Base-by-base conservation (phyloP, 2,888 invertebrate genomes). In the Cylloceria caligata region DNA sequence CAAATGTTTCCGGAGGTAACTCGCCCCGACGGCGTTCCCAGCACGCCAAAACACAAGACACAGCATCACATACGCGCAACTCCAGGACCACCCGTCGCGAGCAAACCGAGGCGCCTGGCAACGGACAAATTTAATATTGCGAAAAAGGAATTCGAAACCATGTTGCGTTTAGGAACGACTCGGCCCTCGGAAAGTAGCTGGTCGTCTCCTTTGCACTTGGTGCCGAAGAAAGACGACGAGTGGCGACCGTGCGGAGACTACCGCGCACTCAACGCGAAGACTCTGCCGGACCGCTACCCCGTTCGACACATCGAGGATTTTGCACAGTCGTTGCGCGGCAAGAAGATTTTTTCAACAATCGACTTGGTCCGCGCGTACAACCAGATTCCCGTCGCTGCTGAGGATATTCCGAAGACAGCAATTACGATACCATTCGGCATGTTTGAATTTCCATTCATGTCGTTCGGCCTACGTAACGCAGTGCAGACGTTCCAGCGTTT, bases 401-500 rank as follows among this genome's bases (percentile, higher is more conserved):
- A 52, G 52, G 52, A 24, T 24, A 52, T 67, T 16, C 73, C 68
- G 13, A 55, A 69, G n/a, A 85, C 81, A 3, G 81, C 83, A 2
- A 67, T 81, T 0, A 77, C 49, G 2, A 84, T 47, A 7, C 88
- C 88, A 0, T 88, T 88, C 36, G 87, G 88, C 0, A 72, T 88
- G 0, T 89, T 86, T 34, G 89, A 90, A 72, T 88, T 80, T 24
- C 21, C 74, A 2, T 34, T 21, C 3, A 89, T 89, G 90, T 77
- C 86, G 0, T 89, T 90, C 52, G 89, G 89, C 2, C 77, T 90
- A 0, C 73, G 87, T 0, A 91, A 90, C 64, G 89, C 89, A 0
- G 86, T 87, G 0, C 88, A 88, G 30, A 93, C 24, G 2, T 24
- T 93, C 83, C 90, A 92, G 72, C 86, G n/a, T n/a, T n/a, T n/a